Conservation (phyloP, 1,140 invertebrate genomes). For the Grapholita molesta region DNA sequence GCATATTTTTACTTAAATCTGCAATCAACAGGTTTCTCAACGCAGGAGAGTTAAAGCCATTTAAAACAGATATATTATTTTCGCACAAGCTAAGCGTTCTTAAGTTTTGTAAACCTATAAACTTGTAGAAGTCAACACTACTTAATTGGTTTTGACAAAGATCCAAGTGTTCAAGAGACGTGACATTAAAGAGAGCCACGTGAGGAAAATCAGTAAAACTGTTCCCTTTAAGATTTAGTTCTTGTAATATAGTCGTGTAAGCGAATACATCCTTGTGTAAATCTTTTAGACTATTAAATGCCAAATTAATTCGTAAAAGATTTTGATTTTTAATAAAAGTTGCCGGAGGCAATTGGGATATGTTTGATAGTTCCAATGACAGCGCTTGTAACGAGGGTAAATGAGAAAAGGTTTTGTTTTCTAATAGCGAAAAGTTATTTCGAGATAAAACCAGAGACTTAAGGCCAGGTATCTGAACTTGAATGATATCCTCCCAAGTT, state of each 20-base stretch:
- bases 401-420: constrained; percentile 83
- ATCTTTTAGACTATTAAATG: constrained; percentile 82
- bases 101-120: constrained; percentile 85
- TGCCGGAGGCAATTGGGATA: constrained; percentile 81
- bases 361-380: constrained; percentile 83
- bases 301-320: constrained; percentile 84
- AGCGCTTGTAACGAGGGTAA: constrained; percentile 86
- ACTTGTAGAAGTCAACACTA: constrained; percentile 86
- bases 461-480: constrained; percentile 64
- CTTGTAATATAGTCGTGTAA: constrained; percentile 84
- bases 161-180: constrained; percentile 85
- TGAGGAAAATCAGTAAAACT: constrained; percentile 87
- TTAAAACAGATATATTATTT: constrained; percentile 86
- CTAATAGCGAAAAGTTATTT: constrained; percentile 87
- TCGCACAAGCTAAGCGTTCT: constrained; percentile 85
- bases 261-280: constrained; percentile 84
- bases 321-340: constrained; percentile 88
- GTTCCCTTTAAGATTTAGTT: constrained; percentile 86
- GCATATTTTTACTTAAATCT: constrained; percentile 86
- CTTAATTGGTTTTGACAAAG: constrained; percentile 85
- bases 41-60: constrained; percentile 87
- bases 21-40: constrained; percentile 84
- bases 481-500: constrained; percentile 64
- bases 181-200: constrained; percentile 84
- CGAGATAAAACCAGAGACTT: constrained; percentile 84